phyloP scores from a whole-genome alignment of 1,140 invertebrate genomes.

The Cyrtorhinus lividipennis region DNA sequence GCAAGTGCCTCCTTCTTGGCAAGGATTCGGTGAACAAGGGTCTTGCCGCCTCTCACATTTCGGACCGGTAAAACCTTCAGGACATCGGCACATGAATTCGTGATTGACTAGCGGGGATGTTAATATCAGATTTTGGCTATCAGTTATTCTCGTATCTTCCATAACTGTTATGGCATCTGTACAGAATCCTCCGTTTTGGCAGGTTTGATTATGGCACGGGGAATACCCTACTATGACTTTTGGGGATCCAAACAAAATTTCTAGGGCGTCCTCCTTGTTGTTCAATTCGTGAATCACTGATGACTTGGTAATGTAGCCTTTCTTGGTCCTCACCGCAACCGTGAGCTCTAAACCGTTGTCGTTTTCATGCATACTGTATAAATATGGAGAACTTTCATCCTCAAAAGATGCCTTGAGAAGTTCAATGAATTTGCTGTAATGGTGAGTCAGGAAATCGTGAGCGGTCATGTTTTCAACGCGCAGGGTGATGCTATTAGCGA shows the following conservation, averaged over 20 bases:
- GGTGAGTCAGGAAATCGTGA: conserved; percentile 52
- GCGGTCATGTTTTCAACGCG: conserved; percentile 56
- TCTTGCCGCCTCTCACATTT: conserved; percentile 72
- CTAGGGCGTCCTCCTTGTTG: conserved; percentile 45
- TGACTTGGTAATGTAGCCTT: conserved; percentile 42
- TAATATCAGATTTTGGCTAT: conserved; percentile 62
- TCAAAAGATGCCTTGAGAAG: conserved; percentile 47
- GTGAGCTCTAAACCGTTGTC: conserved; percentile 50
- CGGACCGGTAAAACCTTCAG: conserved; percentile 57
- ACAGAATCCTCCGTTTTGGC: conserved; percentile 63
- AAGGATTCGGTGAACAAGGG: conserved; percentile 82
- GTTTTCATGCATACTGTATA: conserved; percentile 59
- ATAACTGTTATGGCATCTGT: conserved; percentile 53
- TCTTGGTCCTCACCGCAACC: conserved; percentile 40
- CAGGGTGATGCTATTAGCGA: conserved; percentile 67
- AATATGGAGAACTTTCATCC: conserved; percentile 43
- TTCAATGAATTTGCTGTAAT: conserved; percentile 58
- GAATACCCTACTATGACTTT: conserved; percentile 50
- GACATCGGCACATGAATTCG: conserved; percentile 64
- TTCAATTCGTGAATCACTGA: conserved; percentile 45
- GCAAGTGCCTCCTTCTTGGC: conserved; percentile 64
- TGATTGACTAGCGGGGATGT: conserved; percentile 63
- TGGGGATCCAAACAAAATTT: conserved; percentile 41
- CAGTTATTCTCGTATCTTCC: conserved; percentile 50
- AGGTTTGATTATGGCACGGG: conserved; percentile 50